Base-by-base conservation (phyloP, 1,140 invertebrate species). In the Bombus soroeensis region DNA sequence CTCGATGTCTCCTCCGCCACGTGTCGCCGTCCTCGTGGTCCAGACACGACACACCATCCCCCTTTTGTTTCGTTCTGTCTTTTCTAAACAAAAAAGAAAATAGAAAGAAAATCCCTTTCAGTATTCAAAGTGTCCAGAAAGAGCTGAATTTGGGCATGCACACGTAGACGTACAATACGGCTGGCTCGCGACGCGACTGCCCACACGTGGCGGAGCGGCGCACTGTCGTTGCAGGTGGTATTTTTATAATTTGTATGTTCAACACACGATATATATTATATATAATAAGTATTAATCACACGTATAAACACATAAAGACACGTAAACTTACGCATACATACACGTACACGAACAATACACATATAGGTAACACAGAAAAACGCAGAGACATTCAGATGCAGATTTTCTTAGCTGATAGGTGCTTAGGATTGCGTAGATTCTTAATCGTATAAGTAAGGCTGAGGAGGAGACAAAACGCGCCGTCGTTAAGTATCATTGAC, bases 241-340 rank as follows among this genome's bases (percentile, higher is more conserved):
- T 90, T 91, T 92, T 91, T 89, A 93, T 93, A 89, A 92, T 93
- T 93, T 92, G 82, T 91, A 92, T 87, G 82, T 85, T 89, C 72
- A 57, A 75, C 47, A 53, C 47, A 53, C 70, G 57, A 90, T 89
- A 88, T 62, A 62, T 62, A 62, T 62, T 62, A 62, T n/a, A 62
- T n/a, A 62, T 62, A 62, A 90, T 90, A 90, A 90, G 88, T 90
- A 90, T 90, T 89, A 85, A 90, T 89, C 78, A 88, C 88, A 85
- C 76, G 59, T 53, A 43, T 3, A 34, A 28, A 86, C 73, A 77
- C 66, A 72, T 25, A 28, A 18, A 78, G 37, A 68, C 32, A 72
- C 59, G 34, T 34, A 74, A n/a, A 81, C 59, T 59, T n/a, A 71
- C 47, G 47, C 13, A 41, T 5, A 72, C n/a, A 77, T 1, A 87